Evolutionary conservation across 2,113 vertebrate species (phyloP).

Genomic region (Takifugu flavidus): DNA sequence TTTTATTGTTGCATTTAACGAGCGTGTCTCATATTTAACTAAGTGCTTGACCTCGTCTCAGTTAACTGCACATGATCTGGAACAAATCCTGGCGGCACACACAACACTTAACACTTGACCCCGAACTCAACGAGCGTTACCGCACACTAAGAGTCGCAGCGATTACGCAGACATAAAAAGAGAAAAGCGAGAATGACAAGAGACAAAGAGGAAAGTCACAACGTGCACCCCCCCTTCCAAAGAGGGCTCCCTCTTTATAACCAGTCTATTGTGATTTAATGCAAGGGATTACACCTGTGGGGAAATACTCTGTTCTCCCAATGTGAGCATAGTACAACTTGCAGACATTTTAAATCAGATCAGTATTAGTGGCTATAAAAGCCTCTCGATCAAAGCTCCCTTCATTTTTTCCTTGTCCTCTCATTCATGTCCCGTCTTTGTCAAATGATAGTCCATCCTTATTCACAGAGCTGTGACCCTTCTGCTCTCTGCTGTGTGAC

Average conservation of each 20-base stretch:
- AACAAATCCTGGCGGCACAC: constrained; percentile 55
- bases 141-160: constrained; percentile 45
- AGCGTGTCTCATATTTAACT: constrained; percentile 37
- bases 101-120: constrained; percentile 71
- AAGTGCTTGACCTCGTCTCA: constrained; percentile 38
- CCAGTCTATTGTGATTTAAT: constrained; percentile 45
- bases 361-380: constrained; percentile 42
- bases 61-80: constrained; percentile 56
- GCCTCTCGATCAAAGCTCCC: constrained; percentile 34
- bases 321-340: constrained; percentile 29
- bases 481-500: constrained; percentile 35
- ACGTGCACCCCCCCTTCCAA: constrained; percentile 24
- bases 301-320: constrained; percentile 35
- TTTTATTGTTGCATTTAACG: constrained; percentile 10
- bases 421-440: constrained; percentile 52
- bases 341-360: constrained; percentile 41
- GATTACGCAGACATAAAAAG: constrained; percentile 35
- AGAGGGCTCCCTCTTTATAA: constrained; percentile 38
- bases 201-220: constrained; percentile 7
- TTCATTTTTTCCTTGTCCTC: constrained; percentile 12
- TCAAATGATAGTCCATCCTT: constrained; percentile 30
- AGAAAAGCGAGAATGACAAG: constrained; percentile 23
- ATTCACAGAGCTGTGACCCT: constrained; percentile 51
- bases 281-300: constrained; percentile 34
- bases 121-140: constrained; percentile 42